Base-by-base conservation (phyloP, 2,113 vertebrate genomes). In the Cottus gobio region DNA sequence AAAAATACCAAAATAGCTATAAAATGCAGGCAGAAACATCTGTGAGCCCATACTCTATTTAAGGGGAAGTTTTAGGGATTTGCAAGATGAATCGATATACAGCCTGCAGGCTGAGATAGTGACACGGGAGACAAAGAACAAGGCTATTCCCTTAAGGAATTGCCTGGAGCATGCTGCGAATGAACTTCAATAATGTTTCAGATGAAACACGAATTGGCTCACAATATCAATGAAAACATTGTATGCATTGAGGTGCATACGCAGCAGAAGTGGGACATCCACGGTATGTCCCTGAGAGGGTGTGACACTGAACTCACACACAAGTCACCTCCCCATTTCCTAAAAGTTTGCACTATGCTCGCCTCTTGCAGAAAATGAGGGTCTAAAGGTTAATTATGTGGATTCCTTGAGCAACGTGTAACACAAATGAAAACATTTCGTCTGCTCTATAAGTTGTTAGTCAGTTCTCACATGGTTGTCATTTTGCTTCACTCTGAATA, bases 171-270 rank as follows among this genome's bases (percentile, higher is more conserved):
- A 50, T 22, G 64, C 76, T 80, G 79, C 15, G 64, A 60, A 78
- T 77, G 69, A 90, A 87, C 83, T 85, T 88, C 76, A 91, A 63
- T 79, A 70, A 65, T 63, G 56, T 87, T 71, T 77, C 58, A 58
- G 15, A 82, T 83, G 74, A 88, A 90, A 90, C 66, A 76, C 3
- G 22, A 71, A 73, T 44, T 50, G 73, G 80, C 57, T 66, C 57
- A 66, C 44, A 15, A 28, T 52, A 73, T 84, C 71, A 82, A 30
- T 76, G 69, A 60, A 70, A 76, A 77, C 67, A 57, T 74, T 5
- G 26, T 39, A 62, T 76, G 39, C 31, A 63, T 54, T 22, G 31
- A 68, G 60, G 11, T 62, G 36, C 70, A 68, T 10, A 52, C n/a
- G 31, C 44, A 70, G 69, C 56, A 75, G 71, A 72, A 44, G 36